Evolutionary conservation across 2,888 invertebrate genomes (phyloP).

Genomic region (Xestoiulus laeticollis): DNA sequence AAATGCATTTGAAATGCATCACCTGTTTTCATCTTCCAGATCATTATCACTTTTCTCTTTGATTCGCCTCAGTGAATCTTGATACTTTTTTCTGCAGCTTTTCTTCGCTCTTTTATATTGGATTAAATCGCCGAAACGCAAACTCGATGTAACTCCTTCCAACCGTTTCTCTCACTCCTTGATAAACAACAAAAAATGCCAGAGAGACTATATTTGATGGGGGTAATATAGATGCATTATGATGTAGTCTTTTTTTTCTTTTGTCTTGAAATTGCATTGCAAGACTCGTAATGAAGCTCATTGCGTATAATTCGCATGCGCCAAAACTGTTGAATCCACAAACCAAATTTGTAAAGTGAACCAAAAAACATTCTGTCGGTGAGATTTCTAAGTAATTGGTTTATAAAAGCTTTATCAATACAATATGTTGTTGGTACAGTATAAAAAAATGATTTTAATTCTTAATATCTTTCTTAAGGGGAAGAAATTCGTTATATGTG

Average conservation of each 20-base stretch:
- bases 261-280: background rate
- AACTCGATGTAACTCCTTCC: background rate
- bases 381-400: background rate
- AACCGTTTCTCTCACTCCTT: background rate
- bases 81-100: background rate
- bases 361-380: background rate
- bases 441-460: no score
- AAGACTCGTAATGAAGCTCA: background rate
- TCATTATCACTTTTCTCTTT: slow-evolving; percentile 26
- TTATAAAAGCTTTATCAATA: background rate
- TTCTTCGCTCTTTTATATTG: background rate
- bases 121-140: slow-evolving; percentile 19
- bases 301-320: background rate
- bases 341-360: background rate
- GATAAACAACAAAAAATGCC: background rate
- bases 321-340: background rate
- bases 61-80: slow-evolving; percentile 19
- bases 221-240: slow-evolving; percentile 12
- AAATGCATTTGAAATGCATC: slow-evolving; percentile 14
- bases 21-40: slow-evolving; percentile 26
- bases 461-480: no score
- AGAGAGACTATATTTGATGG: background rate
- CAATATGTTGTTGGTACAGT: background rate
- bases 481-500: no score
- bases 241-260: background rate